A percentile compares a stretch with the other conserved stretches of the same genome.
Conservation (phyloP, 1,140 invertebrate genomes). For the Steinernema feltiae region DNA sequence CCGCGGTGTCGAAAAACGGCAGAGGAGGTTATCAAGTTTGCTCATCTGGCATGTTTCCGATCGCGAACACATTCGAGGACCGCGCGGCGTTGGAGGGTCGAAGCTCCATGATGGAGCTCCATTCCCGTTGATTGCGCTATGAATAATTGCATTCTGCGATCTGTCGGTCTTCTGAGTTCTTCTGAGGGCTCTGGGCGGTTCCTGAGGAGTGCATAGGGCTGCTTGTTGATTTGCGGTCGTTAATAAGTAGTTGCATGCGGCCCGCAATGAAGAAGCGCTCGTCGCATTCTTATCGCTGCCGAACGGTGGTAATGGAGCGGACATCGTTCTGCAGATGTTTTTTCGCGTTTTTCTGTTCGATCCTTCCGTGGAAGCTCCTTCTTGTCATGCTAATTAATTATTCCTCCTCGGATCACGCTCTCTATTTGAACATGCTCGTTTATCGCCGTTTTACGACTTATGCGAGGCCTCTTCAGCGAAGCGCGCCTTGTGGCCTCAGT, state of each 20-base stretch:
- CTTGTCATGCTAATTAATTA: background rate
- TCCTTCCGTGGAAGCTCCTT: background rate
- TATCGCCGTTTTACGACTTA: background rate
- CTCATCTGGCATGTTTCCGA: background rate
- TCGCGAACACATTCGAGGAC: too few relatives aligned
- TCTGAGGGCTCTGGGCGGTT: background rate
- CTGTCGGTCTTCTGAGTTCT: background rate
- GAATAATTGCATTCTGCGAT: background rate
- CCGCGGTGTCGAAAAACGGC: too few relatives aligned
- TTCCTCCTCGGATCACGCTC: background rate
- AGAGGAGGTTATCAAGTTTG: too few relatives aligned
- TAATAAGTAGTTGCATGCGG: slow-evolving; percentile 2
- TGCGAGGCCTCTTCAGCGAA: background rate
- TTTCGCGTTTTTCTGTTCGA: background rate
- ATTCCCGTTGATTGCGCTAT: too few relatives aligned
- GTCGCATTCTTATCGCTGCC: background rate
- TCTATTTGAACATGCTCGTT: background rate
- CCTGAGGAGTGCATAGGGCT: background rate
- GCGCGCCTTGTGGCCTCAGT: background rate
- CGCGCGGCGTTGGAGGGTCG: too few relatives aligned
- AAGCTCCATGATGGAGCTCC: too few relatives aligned
- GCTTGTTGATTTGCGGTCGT: slow-evolving; percentile 4
- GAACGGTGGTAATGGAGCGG: slow-evolving; percentile 1
- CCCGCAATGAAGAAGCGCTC: too few relatives aligned
- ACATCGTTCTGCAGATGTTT: background rate